Conservation (phyloP, 2,113 vertebrate genomes). For the Eurypyga helias region DNA sequence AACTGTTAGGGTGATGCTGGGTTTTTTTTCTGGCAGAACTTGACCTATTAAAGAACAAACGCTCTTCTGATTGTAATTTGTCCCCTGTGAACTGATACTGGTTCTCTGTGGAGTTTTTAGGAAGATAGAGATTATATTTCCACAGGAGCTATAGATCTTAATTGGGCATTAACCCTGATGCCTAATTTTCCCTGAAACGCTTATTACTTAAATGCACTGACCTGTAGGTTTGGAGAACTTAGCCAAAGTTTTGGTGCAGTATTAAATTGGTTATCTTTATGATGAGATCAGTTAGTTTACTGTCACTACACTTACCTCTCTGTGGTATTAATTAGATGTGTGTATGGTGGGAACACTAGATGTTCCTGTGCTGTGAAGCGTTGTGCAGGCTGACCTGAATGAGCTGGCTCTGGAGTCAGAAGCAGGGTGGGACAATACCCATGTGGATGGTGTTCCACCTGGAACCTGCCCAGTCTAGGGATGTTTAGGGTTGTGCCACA, state of each 20-base stretch:
- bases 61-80: neutral
- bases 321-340: neutral
- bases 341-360: neutral
- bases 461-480: neutral
- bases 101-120: neutral
- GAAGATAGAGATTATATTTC: neutral
- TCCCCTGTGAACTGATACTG: accelerated
- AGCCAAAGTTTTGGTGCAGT: neutral
- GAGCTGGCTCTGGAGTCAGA: neutral
- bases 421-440: neutral
- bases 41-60: neutral
- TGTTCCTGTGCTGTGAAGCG: accelerated
- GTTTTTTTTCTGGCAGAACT: neutral
- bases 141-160: neutral
- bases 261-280: neutral
- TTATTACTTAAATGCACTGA: neutral
- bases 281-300: neutral
- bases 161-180: neutral
- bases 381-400: neutral
- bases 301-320: neutral
- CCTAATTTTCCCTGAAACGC: neutral
- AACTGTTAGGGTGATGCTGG: neutral
- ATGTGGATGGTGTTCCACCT: neutral
- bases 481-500: neutral
- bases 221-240: neutral